A percentile compares a stretch with the other conserved stretches of the same genome.
These are phyloP conservation scores for Drosophila murphyi DNA, from an alignment of 1,140 invertebrate genomes.

Conservation along the genomic window DNA sequence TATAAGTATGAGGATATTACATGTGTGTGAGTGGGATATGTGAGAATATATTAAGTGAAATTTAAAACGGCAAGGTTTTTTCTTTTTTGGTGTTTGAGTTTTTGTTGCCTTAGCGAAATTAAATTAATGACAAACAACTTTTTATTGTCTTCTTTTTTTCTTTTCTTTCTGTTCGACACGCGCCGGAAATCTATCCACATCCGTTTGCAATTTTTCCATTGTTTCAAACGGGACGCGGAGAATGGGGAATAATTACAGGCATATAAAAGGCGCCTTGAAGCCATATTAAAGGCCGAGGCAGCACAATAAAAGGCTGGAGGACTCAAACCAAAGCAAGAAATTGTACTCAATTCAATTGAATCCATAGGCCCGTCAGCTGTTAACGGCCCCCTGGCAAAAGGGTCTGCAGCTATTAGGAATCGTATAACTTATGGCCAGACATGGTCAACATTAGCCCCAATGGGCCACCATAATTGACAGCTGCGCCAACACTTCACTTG, in stretches of 20 bases:
- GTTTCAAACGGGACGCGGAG: conserved; percentile 11
- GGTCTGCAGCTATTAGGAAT: conserved; percentile 44
- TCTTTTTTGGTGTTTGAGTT: conserved; percentile 27
- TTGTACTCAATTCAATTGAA: neutral
- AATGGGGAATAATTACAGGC: conserved; percentile 33
- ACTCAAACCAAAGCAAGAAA: no score
- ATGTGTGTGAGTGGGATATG: conserved; percentile 7
- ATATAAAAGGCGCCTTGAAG: conserved; percentile 38
- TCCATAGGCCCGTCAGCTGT: conserved; percentile 33
- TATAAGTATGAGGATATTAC: neutral
- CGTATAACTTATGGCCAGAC: conserved; percentile 59
- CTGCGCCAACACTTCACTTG: conserved; percentile 49
- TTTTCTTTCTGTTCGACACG: conserved; percentile 33
- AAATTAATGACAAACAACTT: conserved; percentile 80
- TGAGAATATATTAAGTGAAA: conserved; percentile 56
- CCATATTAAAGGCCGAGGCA: conserved; percentile 19
- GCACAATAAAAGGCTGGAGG: neutral
- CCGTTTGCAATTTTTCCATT: conserved; percentile 75
- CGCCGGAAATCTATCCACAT: conserved; percentile 75
- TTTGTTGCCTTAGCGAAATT: conserved; percentile 54
- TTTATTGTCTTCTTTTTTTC: conserved; percentile 59
- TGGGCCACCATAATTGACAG: conserved; percentile 63
- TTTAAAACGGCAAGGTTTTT: conserved; percentile 63
- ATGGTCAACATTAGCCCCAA: conserved; percentile 49
- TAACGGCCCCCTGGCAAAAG: conserved; percentile 29